Percentiles rank a stretch among this genome's conserved stretches.
Evolutionary conservation across 2,888 invertebrate genomes (phyloP).

Genomic region (Amphiduros pacificus): DNA sequence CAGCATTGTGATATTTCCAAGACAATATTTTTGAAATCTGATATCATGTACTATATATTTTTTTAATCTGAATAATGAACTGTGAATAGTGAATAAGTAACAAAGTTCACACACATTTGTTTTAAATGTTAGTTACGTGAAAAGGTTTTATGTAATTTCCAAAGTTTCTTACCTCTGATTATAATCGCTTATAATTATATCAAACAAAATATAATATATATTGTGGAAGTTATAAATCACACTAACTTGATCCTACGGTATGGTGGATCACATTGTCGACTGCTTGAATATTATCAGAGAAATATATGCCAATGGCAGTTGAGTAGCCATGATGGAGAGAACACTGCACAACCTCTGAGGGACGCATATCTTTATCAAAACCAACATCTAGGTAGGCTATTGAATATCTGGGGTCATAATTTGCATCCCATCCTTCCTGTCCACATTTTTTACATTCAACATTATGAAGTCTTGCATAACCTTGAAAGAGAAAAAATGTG

Average conservation of each 20-base stretch:
- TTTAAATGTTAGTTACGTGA: too few relatives aligned
- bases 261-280: neutral
- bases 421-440: neutral
- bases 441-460: neutral
- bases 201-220: too few relatives aligned
- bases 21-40: too few relatives aligned
- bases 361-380: neutral
- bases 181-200: too few relatives aligned
- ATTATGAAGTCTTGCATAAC: neutral
- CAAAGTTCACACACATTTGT: too few relatives aligned
- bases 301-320: neutral
- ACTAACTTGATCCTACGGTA: neutral
- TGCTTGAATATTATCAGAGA: neutral
- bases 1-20: too few relatives aligned
- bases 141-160: too few relatives aligned
- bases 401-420: neutral
- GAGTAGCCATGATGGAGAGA: neutral
- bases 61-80: too few relatives aligned
- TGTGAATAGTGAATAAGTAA: too few relatives aligned
- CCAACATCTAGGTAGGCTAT: neutral
- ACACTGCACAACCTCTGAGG: neutral
- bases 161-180: too few relatives aligned
- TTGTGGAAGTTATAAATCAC: too few relatives aligned
- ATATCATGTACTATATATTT: too few relatives aligned
- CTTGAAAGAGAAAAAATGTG: neutral